Evolutionary conservation across 1,140 invertebrate species (phyloP).

Genomic region (Lasioglossum albipes): DNA sequence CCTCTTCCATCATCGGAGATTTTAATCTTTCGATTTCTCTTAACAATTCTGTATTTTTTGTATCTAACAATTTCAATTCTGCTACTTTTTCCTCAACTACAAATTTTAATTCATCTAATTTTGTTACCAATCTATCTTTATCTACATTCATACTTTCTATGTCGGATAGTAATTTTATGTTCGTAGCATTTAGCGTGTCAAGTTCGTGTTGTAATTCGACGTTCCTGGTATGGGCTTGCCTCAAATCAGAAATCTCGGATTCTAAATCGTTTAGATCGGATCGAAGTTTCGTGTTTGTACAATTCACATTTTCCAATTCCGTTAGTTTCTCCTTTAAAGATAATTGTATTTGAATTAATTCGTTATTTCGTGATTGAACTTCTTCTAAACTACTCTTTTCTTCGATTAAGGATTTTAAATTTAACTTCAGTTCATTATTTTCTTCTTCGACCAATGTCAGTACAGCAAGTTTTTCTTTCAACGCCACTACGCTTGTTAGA

Average conservation of each 20-base stretch:
- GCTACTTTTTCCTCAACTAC: conserved; percentile 56
- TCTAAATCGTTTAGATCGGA: conserved; percentile 42
- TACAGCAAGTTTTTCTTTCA: conserved; percentile 27
- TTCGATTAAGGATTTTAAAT: conserved; percentile 36
- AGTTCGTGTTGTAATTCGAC: conserved; percentile 33
- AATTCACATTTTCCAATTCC: conserved; percentile 34
- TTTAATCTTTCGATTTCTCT: conserved; percentile 60
- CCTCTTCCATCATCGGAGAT: conserved; percentile 32
- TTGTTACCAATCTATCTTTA: neutral
- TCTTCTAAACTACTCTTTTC: conserved; percentile 16
- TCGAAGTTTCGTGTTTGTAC: conserved; percentile 19
- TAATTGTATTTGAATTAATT: conserved; percentile 21
- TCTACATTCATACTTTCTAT: conserved; percentile 1
- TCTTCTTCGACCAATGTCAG: conserved; percentile 56
- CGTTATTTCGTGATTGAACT: conserved; percentile 16
- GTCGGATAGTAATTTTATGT: conserved; percentile 9
- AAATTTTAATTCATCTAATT: conserved; percentile 49
- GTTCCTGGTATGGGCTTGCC: conserved; percentile 40
- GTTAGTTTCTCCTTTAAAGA: conserved; percentile 32
- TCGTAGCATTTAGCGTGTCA: conserved; percentile 22
- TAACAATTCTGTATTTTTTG: conserved; percentile 57
- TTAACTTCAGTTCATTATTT: conserved; percentile 31
- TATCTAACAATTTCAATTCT: conserved; percentile 62
- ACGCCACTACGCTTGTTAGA: conserved; percentile 1
- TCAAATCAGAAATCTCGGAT: conserved; percentile 36